A percentile compares a stretch with the other conserved stretches of the same genome.
Evolutionary conservation across 2,888 invertebrate species (phyloP).

Genomic region (Lissonota sp.): DNA sequence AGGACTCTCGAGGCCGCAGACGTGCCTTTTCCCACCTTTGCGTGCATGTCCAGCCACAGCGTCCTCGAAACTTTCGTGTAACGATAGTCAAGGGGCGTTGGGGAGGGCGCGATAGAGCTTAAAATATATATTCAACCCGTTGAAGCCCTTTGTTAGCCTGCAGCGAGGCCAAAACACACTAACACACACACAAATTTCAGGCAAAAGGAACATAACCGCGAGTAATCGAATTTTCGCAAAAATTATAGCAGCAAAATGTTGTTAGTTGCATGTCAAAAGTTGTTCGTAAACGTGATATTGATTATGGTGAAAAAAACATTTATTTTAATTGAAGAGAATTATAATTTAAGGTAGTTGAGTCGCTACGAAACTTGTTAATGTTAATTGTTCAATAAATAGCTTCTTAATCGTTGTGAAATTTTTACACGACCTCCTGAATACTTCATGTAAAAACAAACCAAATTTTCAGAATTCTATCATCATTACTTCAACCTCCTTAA

Average conservation of each 20-base stretch:
- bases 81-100: not conserved
- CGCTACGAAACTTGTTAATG: too few relatives aligned
- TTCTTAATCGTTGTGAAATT: too few relatives aligned
- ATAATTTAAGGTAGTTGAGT: too few relatives aligned
- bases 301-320: not conserved
- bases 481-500: too few relatives aligned
- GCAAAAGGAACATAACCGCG: not conserved
- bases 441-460: too few relatives aligned
- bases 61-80: conserved; percentile 19
- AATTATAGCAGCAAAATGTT: not conserved
- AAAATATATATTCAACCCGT: conserved; percentile 31
- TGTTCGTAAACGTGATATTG: not conserved
- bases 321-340: not conserved
- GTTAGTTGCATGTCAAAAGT: conserved; percentile 21
- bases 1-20: conserved; percentile 32
- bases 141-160: conserved; percentile 1
- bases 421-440: too few relatives aligned
- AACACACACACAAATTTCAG: too few relatives aligned
- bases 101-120: not conserved
- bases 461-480: too few relatives aligned
- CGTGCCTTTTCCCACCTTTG: conserved; percentile 35
- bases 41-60: conserved; percentile 6
- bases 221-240: conserved; percentile 31
- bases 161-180: not conserved
- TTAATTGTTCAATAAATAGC: too few relatives aligned